These are phyloP conservation scores for Syrmaticus mikado DNA, from an alignment of 2,113 vertebrate species.

Conservation along the genomic window DNA sequence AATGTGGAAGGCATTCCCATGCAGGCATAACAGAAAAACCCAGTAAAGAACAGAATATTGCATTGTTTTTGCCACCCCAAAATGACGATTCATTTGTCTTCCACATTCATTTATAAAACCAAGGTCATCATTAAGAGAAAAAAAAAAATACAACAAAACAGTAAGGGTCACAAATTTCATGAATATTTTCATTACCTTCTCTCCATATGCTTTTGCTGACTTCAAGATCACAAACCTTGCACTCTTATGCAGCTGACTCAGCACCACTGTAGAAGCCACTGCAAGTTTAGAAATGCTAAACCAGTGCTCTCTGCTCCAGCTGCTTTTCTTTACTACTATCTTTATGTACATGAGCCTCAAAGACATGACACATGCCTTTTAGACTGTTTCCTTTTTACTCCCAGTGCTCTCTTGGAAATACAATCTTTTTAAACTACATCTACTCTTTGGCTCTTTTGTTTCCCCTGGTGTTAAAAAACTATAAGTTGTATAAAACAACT, in stretches of 20 bases:
- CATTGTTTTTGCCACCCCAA: not conserved
- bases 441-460: not conserved
- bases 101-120: not conserved
- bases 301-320: not conserved
- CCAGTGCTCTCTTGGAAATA: not conserved
- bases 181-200: not conserved
- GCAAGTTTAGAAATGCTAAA: not conserved
- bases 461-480: not conserved
- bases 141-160: not conserved
- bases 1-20: not conserved
- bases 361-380: not conserved
- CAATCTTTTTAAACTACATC: not conserved
- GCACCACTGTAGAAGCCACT: not conserved
- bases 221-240: not conserved
- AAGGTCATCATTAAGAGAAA: not conserved
- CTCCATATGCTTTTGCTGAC: not conserved
- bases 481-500: not conserved
- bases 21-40: not conserved
- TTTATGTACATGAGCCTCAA: not conserved
- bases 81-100: slow-evolving; percentile 14
- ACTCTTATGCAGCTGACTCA: not conserved
- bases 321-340: not conserved
- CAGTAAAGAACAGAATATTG: not conserved
- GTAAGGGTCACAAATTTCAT: not conserved
- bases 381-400: not conserved